These are phyloP conservation scores for Argopecten irradians DNA, from an alignment of 1,140 invertebrate species.

Conservation along the genomic window DNA sequence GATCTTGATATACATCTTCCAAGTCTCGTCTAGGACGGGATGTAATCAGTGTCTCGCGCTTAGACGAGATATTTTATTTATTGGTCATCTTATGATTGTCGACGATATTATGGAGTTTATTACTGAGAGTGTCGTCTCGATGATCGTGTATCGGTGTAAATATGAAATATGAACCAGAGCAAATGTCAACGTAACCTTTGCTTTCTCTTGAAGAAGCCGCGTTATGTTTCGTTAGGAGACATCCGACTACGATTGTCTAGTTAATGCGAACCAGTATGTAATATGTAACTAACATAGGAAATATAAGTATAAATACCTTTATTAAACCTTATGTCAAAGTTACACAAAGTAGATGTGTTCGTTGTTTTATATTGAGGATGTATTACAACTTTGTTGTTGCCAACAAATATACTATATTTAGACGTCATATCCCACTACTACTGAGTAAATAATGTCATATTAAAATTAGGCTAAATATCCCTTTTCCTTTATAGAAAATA, in stretches of 20 bases:
- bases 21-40: constrained; percentile 5
- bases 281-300: not conserved
- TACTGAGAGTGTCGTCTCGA: not conserved
- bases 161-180: not conserved
- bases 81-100: not conserved
- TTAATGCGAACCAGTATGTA: not conserved
- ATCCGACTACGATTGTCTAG: not conserved
- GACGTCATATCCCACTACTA: too few species aligned
- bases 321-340: too few species aligned
- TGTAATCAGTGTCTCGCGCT: constrained; percentile 7
- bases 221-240: not conserved
- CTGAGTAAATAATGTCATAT: too few species aligned
- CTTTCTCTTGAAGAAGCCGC: not conserved
- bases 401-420: too few species aligned
- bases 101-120: not conserved
- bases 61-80: constrained; percentile 17
- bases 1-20: not conserved
- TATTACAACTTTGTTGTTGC: too few species aligned
- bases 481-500: too few species aligned
- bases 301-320: not conserved
- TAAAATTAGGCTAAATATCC: too few species aligned
- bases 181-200: constrained; percentile 2
- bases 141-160: constrained; percentile 21
- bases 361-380: too few species aligned
- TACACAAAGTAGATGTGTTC: too few species aligned